Conservation (phyloP, 1,140 invertebrate genomes). For the Ptiloglossa arizonensis region DNA sequence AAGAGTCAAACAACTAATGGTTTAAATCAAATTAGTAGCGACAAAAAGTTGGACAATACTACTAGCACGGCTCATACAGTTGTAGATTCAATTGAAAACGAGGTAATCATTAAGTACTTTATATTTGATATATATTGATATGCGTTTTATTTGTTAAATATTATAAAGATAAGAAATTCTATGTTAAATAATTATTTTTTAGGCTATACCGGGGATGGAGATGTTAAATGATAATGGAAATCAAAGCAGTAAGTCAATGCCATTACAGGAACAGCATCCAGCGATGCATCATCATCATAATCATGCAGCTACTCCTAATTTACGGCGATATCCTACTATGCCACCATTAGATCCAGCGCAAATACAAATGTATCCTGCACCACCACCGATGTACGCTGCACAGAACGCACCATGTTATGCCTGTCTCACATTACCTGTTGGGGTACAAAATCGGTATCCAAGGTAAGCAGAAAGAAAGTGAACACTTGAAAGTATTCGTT, state of each 20-base stretch:
- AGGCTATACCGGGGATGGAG: slow-evolving; percentile 69
- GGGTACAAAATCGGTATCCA: slow-evolving; percentile 76
- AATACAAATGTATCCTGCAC: slow-evolving; percentile 77
- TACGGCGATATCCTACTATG: slow-evolving; percentile 77
- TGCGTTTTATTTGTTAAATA: background rate
- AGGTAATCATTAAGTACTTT: slow-evolving; percentile 66
- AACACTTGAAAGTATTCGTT: background rate
- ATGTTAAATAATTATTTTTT: background rate
- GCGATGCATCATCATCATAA: slow-evolving; percentile 75
- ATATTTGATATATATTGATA: background rate
- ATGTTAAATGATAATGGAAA: slow-evolving; percentile 68
- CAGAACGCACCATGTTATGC: slow-evolving; percentile 76
- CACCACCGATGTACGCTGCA: slow-evolving; percentile 75
- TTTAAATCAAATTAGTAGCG: slow-evolving; percentile 76
- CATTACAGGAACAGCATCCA: slow-evolving; percentile 73
- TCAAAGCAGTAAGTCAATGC: slow-evolving; percentile 70
- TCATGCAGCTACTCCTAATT: slow-evolving; percentile 71
- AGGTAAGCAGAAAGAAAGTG: slow-evolving; percentile 65
- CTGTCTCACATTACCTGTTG: slow-evolving; percentile 76
- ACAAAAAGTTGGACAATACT: slow-evolving; percentile 73
- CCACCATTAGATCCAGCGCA: slow-evolving; percentile 72
- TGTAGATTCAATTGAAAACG: slow-evolving; percentile 72
- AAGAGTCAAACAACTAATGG: slow-evolving; percentile 82
- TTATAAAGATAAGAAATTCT: background rate
- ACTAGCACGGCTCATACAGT: slow-evolving; percentile 68